Percentiles rank a stretch among this genome's conserved stretches.
Evolutionary conservation across 2,888 invertebrate genomes (phyloP).

Genomic region (Sicus ferrugineus): DNA sequence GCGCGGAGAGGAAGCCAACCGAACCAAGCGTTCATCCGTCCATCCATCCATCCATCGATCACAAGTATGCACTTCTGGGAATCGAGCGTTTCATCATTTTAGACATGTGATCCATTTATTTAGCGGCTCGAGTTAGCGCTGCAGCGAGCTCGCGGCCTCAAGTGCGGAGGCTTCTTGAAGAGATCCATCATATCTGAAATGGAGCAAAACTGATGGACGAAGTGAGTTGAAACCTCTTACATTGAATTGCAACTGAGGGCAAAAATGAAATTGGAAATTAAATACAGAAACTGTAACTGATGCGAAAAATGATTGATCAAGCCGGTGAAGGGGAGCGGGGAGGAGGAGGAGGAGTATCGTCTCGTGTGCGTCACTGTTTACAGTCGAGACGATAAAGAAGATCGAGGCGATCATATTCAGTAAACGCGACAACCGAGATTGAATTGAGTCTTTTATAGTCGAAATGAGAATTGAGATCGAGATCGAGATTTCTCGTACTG

Average conservation of each 20-base stretch:
- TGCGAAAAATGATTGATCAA: background rate
- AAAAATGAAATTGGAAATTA: background rate
- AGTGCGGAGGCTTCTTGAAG: conserved; percentile 15
- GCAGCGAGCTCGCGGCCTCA: background rate
- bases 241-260: background rate
- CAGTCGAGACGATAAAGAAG: too few relatives aligned
- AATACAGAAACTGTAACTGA: background rate
- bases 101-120: conserved; percentile 60
- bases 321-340: background rate
- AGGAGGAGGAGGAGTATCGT: background rate
- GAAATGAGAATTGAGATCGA: too few relatives aligned
- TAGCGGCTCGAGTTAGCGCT: conserved; percentile 6
- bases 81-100: conserved; percentile 59
- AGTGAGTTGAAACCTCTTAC: background rate
- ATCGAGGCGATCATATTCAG: too few relatives aligned
- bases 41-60: conserved; percentile 21
- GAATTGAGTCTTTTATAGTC: too few relatives aligned
- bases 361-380: too few relatives aligned
- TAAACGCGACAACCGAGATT: too few relatives aligned
- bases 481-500: too few relatives aligned
- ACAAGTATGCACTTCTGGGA: conserved; percentile 51
- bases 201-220: background rate
- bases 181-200: conserved; percentile 29
- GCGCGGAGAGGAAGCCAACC: background rate
- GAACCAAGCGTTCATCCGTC: background rate